Percentiles rank a stretch among this genome's conserved stretches.
Evolutionary conservation across 2,888 invertebrate species (phyloP).

Genomic region (Zeuzera pyrina): DNA sequence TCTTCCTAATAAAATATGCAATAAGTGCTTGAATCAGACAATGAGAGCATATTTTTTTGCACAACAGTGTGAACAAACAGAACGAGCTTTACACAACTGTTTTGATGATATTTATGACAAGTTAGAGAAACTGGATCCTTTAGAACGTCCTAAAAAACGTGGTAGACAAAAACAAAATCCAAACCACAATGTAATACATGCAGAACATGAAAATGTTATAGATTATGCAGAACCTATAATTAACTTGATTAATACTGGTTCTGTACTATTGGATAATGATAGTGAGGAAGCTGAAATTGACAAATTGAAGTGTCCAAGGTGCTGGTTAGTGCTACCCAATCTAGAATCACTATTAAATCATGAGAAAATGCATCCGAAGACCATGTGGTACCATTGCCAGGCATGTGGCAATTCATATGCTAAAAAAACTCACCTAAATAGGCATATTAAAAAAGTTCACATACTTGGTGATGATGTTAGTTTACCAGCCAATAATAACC

Average conservation of each 20-base stretch:
- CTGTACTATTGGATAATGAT: conserved; percentile 22
- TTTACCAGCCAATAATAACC: conserved; percentile 12
- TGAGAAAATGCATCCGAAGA: conserved; percentile 43
- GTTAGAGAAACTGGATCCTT: conserved; percentile 45
- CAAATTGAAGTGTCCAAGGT: conserved; percentile 48
- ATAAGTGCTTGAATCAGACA: conserved; percentile 40
- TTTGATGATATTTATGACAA: conserved; percentile 54
- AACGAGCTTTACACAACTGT: conserved; percentile 48
- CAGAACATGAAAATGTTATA: conserved; percentile 41
- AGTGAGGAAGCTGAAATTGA: conserved; percentile 17
- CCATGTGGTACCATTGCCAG: conserved; percentile 56
- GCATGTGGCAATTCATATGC: conserved; percentile 51
- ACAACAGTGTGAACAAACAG: conserved; percentile 53
- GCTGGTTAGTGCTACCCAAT: conserved; percentile 45
- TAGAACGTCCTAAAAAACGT: conserved; percentile 38
- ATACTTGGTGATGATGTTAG: not conserved
- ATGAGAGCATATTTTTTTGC: conserved; percentile 48
- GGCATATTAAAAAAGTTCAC: conserved; percentile 27
- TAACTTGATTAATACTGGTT: conserved; percentile 35
- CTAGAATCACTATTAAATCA: conserved; percentile 42
- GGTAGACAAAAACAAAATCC: conserved; percentile 47
- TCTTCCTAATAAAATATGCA: conserved; percentile 51
- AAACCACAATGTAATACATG: conserved; percentile 38
- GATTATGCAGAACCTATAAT: conserved; percentile 54
- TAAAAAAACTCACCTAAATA: conserved; percentile 34